Evolutionary conservation across 2,888 invertebrate species (phyloP), one percentile per base, ranked within the genome.

Genomic region (Agonopterix subpropinquella): DNA sequence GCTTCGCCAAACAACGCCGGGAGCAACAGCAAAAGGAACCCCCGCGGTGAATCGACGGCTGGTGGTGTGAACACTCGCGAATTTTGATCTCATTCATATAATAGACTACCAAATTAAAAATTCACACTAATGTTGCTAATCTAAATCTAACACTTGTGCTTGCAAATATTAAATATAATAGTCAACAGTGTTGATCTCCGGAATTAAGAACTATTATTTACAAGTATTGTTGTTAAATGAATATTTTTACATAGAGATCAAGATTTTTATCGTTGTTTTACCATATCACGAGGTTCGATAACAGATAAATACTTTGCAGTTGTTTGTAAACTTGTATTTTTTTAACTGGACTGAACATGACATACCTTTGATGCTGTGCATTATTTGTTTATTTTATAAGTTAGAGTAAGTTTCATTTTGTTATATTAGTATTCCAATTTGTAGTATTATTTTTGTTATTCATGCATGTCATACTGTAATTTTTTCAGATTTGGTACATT

Each of bases 1-100:
- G 89, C 46, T 88, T 90, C 58, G 85, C 90, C 7, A 87, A 89
- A 63, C 89, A 90, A 59, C 89, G 89, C 28, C 77, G 80, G 9
- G 89, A 90, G 62, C 89, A 90, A 41, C 82, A 80, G 11, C 80
- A 80, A 52, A 85, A 82, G 56, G 86, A 85, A 53, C 81, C 28
- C 28, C 28, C 70, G 10, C 86, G 82, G 64, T 86, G 77, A 85
- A 72, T 51, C n/a, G 7, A 28, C 28, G 28, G 28, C 28, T 7
- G 28, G 28, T 28, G 28, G 45, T 39, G 11, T 41, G 10, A 11
- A 45, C 45, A 15, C 11, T 28, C 28, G 28, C 28, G 7, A 5
- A 28, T 61, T 65, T 67, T 76, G 84, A 86, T 84, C 85, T 82
- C 84, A 80, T 60, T 59, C 54, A 59, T 63, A 49, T 63, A 61